Evolutionary conservation across 1,140 invertebrate genomes (phyloP), one percentile per base, ranked within the genome.

Genomic region (Halesus radiatus): DNA sequence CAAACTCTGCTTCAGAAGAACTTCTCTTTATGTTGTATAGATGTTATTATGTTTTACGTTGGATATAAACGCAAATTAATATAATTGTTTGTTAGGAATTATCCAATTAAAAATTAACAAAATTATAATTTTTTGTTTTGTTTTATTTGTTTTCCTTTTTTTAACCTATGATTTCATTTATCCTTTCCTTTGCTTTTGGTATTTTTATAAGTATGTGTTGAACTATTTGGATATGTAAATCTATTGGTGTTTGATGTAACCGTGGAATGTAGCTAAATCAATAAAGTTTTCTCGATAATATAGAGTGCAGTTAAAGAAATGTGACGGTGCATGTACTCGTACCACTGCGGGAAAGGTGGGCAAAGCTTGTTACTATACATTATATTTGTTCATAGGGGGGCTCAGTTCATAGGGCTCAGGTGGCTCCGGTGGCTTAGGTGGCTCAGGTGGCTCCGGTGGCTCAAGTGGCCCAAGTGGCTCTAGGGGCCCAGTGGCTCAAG

Each of bases 21-120:
- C 89, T 89, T 88, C 86, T 87, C 86, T 89, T 89, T 90, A 88
- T 89, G 87, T 90, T 90, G 87, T 88, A 89, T 90, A 89, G 88
- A 90, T 90, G 89, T 90, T 90, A 90, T 83, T 89, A 89, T 89
- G 88, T 90, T 89, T 89, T 89, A 89, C 87, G 88, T 84, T 84
- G 83, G 85, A 88, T 87, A 88, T 86, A 82, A 81, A 81, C 79
- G 87, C 88, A 85, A 88, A 86, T 85, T 87, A 88, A 87, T 88
- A 89, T 86, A 89, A 89, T 90, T 90, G 88, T 90, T 90, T 90
- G 88, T 89, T 90, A 89, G 88, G 88, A 89, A 89, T 90, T 88
- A 87, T 88, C 87, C 85, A 90, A 90, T 89, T 90, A 89, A 90
- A 90, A 88, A 82, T 88, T 88, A 87, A 88, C 87, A 88, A 86